Conservation (phyloP, 2,888 invertebrate genomes). For the Bugulina stolonifera region DNA sequence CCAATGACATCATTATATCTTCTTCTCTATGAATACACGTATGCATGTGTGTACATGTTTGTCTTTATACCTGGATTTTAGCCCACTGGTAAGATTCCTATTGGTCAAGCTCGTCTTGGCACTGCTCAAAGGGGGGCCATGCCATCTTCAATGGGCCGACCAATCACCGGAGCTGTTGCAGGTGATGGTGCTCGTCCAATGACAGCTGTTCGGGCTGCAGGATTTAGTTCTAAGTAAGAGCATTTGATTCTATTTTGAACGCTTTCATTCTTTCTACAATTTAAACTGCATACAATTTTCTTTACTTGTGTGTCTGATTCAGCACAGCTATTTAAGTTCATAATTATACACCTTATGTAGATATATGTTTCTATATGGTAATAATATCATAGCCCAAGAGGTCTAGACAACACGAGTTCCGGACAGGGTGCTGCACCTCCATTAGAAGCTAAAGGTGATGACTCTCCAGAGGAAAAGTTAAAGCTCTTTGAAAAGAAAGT, state of each 20-base stretch:
- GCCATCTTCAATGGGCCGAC: slow-evolving; percentile 49
- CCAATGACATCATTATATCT: too few species aligned
- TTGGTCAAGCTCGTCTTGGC: slow-evolving; percentile 32
- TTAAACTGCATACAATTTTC: neutral
- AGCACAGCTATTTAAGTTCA: too few species aligned
- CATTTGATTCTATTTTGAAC: too few species aligned
- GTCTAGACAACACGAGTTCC: slow-evolving; percentile 57
- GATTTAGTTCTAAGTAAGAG: slow-evolving; percentile 56
- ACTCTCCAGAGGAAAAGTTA: slow-evolving; percentile 86
- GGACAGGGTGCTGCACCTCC: slow-evolving; percentile 58
- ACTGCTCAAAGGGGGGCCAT: slow-evolving; percentile 32
- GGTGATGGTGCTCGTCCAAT: slow-evolving; percentile 67
- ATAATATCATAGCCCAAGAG: neutral
- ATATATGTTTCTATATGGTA: too few species aligned
- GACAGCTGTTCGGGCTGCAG: slow-evolving; percentile 93
- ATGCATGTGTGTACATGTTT: too few species aligned
- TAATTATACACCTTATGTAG: too few species aligned
- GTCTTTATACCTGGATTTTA: too few species aligned
- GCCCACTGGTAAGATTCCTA: slow-evolving; percentile 25
- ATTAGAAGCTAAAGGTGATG: slow-evolving; percentile 69
- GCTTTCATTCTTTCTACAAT: neutral
- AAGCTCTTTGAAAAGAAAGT: slow-evolving; percentile 82
- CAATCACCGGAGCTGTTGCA: slow-evolving; percentile 37
- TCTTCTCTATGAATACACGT: too few species aligned
- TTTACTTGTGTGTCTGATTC: neutral